Evolutionary conservation across 2,113 vertebrate species (phyloP), one percentile per base, ranked within the genome.

Genomic region (Miniopterus natalensis): DNA sequence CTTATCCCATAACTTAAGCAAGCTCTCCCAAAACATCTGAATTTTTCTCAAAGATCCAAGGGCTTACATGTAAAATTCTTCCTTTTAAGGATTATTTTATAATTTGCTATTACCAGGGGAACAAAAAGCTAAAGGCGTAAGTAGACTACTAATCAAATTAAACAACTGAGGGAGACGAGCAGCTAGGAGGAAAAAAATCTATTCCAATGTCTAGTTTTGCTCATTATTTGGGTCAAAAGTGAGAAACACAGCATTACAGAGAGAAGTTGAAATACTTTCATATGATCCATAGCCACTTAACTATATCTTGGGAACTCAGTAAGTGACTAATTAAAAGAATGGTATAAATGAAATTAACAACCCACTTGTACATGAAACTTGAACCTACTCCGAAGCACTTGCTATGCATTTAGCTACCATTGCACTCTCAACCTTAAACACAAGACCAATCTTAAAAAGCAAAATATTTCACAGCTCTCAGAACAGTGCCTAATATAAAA

Each of bases 201-300:
- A 86, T 42, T 70, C 49, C 31, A 36, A 3, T 7, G 42, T 57
- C 57, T 83, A 81, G 2, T 89, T 87, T 84, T 57, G 17, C n/a
- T 90, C 23, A 84, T 73, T 90, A 68, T 73, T 59, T 66, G 25
- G 57, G 92, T 92, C 49, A 88, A 93, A 88, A 68, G 59, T 88
- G 36, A 80, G 42, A 92, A 96, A 92, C 29, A 17, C 51, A 92
- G 66, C 53, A 87, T 36, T 77, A 25, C 47, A 85, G 25, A 90
- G 36, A 51, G 9, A 90, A 91, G 29, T 86, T 92, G 80, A 49
- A 49, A 49, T n/a, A 94, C 21, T 92, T 86, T 51, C 77, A 66
- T 61, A 70, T 36, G 29, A 84, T 36, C 49, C 29, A 86, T 42
- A 77, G 29, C 45, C 51, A 90, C 25, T 59, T 92, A 78, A 80